Evolutionary conservation across 2,797 vertebrate species (phyloP).

Genomic region (Leptodactylus fallax): DNA sequence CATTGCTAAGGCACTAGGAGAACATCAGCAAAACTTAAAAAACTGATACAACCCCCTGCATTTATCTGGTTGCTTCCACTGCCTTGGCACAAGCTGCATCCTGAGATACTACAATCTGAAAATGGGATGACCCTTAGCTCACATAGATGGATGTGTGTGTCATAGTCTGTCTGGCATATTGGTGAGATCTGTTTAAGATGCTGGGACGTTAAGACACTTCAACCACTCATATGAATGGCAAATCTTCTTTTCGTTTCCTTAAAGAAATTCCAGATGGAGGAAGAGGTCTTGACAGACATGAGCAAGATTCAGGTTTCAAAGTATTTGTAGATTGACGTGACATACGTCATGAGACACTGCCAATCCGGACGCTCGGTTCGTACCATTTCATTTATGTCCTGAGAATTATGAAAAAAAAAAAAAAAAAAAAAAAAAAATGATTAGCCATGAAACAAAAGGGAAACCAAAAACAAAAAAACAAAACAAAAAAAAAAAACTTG

Average conservation of each 20-base stretch:
- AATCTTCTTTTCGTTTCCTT: neutral
- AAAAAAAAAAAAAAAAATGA: neutral
- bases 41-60: neutral
- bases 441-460: neutral
- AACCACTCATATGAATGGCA: conserved; percentile 13
- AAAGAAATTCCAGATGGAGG: conserved; percentile 27
- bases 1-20: conserved; percentile 59
- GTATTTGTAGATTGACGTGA: conserved; percentile 98
- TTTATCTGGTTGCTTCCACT: conserved; percentile 24
- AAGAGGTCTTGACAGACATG: conserved; percentile 11
- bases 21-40: conserved; percentile 24
- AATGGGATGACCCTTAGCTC: conserved; percentile 27
- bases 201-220: neutral
- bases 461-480: neutral
- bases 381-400: conserved; percentile 98
- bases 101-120: conserved; percentile 31
- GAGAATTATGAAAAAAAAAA: conserved; percentile 53
- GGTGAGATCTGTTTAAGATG: conserved; percentile 4
- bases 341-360: conserved; percentile 98
- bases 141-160: conserved; percentile 14
- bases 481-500: neutral
- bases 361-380: conserved; percentile 94
- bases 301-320: conserved; percentile 85
- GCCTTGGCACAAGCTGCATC: conserved; percentile 42
- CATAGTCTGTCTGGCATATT: neutral